phyloP scores from a whole-genome alignment of 2,888 invertebrate genomes.

The Nemoura dubitans region DNA sequence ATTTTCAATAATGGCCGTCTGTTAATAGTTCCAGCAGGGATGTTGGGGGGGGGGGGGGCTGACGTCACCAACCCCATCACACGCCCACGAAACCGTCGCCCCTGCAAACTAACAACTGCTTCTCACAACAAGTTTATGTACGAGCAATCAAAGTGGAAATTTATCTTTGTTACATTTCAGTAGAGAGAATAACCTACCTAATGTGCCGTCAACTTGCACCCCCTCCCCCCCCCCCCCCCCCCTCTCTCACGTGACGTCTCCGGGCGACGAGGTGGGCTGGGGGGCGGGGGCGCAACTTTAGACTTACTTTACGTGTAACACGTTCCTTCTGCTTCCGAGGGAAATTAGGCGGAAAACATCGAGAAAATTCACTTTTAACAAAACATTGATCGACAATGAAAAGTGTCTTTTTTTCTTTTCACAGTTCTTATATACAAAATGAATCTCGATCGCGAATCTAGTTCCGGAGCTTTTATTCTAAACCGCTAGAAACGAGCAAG shows the following conservation, averaged over 20 bases:
- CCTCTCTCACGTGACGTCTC: background rate
- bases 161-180: slow-evolving; percentile 30
- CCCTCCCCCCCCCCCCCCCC: background rate
- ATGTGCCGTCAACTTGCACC: slow-evolving; percentile 18
- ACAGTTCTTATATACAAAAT: background rate
- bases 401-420: background rate
- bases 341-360: background rate
- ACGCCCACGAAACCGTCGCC: background rate
- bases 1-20: slow-evolving; percentile 25
- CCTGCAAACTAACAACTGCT: background rate
- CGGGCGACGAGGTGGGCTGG: background rate
- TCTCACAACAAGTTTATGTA: slow-evolving; percentile 22
- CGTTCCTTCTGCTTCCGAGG: slow-evolving; percentile 3
- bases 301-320: background rate
- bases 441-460: background rate
- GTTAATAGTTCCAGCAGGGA: background rate
- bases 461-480: background rate
- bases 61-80: slow-evolving; percentile 1
- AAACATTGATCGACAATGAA: background rate
- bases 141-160: slow-evolving; percentile 34
- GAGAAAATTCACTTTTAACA: background rate
- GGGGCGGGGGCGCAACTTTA: background rate
- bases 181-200: slow-evolving; percentile 23
- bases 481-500: background rate
- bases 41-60: background rate